Conservation (phyloP, 64 coral and sea anemone genomes). For the Montipora foliosa region DNA sequence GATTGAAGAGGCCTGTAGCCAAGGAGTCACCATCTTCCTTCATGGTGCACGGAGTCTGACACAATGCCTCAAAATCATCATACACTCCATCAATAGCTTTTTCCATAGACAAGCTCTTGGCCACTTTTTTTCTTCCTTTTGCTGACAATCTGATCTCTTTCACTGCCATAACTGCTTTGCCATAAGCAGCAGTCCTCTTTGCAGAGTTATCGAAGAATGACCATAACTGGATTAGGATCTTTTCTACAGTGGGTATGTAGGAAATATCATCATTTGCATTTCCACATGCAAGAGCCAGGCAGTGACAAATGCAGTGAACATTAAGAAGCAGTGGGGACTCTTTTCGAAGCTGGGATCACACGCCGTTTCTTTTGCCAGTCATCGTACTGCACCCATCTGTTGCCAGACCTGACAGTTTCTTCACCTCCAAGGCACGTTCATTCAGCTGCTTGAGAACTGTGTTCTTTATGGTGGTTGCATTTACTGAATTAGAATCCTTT, state of each 20-base stretch:
- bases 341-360: neutral
- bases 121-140: too few species aligned
- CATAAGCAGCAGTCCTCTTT: conserved; percentile 16
- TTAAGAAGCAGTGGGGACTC: neutral
- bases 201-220: conserved; percentile 55
- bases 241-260: too few species aligned
- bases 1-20: too few species aligned
- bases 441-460: neutral
- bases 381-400: conserved; percentile 14
- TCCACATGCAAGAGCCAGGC: conserved; percentile 9
- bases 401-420: neutral
- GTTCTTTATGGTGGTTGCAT: neutral
- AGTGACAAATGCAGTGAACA: conserved; percentile 32
- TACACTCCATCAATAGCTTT: conserved; percentile 51
- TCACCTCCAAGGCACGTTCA: neutral
- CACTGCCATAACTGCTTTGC: too few species aligned
- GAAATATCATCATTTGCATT: conserved; percentile 1
- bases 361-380: conserved; percentile 18
- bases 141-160: too few species aligned
- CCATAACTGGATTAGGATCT: conserved; percentile 35
- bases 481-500: neutral
- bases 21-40: too few species aligned
- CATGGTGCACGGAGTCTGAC: too few species aligned
- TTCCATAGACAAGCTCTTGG: conserved; percentile 18
- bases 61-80: conserved; percentile 39